phyloP scores from a whole-genome alignment of 2,113 vertebrate genomes.

The Piprites chloris region DNA sequence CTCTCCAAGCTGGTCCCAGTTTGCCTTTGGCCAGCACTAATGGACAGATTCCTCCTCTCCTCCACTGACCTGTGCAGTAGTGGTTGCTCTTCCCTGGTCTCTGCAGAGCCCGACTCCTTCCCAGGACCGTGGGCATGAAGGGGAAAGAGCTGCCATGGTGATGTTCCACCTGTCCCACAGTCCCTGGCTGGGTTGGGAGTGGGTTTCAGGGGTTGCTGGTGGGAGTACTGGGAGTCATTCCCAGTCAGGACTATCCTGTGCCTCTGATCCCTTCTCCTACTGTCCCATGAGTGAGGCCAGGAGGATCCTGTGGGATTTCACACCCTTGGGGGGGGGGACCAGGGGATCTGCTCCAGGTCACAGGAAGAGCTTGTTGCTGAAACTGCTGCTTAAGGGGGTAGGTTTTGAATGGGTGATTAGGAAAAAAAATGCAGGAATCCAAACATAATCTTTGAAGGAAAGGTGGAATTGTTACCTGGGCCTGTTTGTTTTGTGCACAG shows the following conservation, averaged over 20 bases:
- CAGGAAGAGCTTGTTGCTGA: background rate
- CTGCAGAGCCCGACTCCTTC: background rate
- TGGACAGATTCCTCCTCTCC: background rate
- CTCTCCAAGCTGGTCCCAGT: background rate
- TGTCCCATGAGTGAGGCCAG: background rate
- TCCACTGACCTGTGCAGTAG: no score
- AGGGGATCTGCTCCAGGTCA: fast-evolving
- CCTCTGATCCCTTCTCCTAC: background rate
- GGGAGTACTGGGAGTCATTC: background rate
- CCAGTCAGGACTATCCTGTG: background rate
- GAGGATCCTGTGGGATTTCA: background rate
- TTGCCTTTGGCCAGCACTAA: background rate
- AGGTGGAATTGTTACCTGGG: background rate
- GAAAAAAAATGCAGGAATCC: background rate
- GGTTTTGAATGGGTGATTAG: background rate
- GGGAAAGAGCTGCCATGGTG: fast-evolving
- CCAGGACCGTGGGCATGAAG: fast-evolving
- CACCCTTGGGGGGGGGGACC: fast-evolving
- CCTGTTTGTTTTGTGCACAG: background rate
- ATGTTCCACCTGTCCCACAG: fast-evolving
- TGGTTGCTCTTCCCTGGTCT: background rate
- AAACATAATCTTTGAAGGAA: background rate
- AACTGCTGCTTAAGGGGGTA: background rate
- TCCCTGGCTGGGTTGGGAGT: background rate
- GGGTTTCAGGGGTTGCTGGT: background rate